phyloP scores from a whole-genome alignment of 2,888 invertebrate species.

The Coenonympha arcania region DNA sequence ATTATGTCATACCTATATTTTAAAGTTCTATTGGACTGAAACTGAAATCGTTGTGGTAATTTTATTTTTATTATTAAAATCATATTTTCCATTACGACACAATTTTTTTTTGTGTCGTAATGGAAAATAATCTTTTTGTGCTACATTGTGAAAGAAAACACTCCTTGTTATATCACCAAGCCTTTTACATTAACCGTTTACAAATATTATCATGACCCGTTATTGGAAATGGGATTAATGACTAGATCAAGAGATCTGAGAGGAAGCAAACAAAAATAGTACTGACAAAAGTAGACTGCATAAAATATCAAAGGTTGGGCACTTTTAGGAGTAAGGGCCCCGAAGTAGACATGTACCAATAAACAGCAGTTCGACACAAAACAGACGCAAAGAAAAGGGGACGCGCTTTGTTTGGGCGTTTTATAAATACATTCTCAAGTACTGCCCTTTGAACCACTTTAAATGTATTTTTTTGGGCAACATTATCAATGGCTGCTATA shows the following conservation, averaged over 20 bases:
- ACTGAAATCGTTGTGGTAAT: too few species aligned
- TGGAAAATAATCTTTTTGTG: too few species aligned
- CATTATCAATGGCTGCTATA: background rate
- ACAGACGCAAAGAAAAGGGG: slow-evolving; percentile 54
- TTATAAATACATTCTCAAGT: slow-evolving; percentile 56
- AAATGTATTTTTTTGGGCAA: slow-evolving; percentile 30
- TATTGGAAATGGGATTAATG: slow-evolving; percentile 15
- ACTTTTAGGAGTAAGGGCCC: slow-evolving; percentile 41
- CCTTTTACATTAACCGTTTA: background rate
- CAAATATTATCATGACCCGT: slow-evolving; percentile 1
- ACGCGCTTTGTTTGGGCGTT: slow-evolving; percentile 56
- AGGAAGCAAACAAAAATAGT: slow-evolving; percentile 32
- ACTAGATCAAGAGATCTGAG: slow-evolving; percentile 29
- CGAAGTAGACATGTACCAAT: slow-evolving; percentile 51
- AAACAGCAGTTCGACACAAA: slow-evolving; percentile 64
- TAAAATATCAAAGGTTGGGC: slow-evolving; percentile 45
- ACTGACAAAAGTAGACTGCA: too few species aligned
- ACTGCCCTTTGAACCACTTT: slow-evolving; percentile 39
- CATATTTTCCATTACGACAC: too few species aligned
- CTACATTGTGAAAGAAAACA: too few species aligned
- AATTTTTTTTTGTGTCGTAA: too few species aligned
- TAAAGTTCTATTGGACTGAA: too few species aligned
- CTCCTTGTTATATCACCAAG: too few species aligned
- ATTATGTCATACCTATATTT: too few species aligned
- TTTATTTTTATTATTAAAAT: too few species aligned